Evolutionary conservation across 1,140 invertebrate genomes (phyloP).

Genomic region (Zaprionus africanus): DNA sequence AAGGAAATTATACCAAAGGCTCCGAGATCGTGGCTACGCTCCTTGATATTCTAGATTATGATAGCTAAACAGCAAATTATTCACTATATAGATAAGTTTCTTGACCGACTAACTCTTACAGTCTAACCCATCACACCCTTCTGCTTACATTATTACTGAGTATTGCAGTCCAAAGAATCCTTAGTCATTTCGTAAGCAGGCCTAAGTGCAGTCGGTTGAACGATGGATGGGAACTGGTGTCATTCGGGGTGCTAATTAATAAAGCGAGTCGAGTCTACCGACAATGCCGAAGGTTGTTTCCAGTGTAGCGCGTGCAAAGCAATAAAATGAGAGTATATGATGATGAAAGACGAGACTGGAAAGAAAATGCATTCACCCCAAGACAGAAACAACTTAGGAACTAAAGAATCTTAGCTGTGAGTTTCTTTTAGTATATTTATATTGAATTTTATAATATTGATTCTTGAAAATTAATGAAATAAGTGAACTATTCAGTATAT

Average conservation of each 20-base stretch:
- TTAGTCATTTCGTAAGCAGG: background rate
- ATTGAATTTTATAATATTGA: too few species aligned
- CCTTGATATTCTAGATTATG: too few species aligned
- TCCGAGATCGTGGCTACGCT: too few species aligned
- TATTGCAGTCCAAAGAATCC: background rate
- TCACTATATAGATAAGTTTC: too few species aligned
- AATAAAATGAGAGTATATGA: background rate
- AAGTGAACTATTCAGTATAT: too few species aligned
- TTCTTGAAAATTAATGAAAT: too few species aligned
- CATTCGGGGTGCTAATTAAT: slow-evolving; percentile 5
- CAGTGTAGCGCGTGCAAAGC: background rate
- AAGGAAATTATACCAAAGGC: too few species aligned
- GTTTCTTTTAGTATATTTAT: too few species aligned
- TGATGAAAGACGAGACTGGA: background rate
- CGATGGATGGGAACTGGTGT: background rate
- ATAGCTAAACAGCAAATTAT: too few species aligned
- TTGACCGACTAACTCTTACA: too few species aligned
- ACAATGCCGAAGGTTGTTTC: slow-evolving; percentile 5
- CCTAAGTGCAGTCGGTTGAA: background rate
- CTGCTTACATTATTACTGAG: background rate
- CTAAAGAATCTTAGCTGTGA: too few species aligned
- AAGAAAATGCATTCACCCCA: background rate
- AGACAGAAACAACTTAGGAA: background rate
- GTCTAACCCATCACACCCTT: background rate
- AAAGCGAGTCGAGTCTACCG: background rate